phyloP scores from a whole-genome alignment of 2,888 invertebrate species.

The Nemapogon koenigi region DNA sequence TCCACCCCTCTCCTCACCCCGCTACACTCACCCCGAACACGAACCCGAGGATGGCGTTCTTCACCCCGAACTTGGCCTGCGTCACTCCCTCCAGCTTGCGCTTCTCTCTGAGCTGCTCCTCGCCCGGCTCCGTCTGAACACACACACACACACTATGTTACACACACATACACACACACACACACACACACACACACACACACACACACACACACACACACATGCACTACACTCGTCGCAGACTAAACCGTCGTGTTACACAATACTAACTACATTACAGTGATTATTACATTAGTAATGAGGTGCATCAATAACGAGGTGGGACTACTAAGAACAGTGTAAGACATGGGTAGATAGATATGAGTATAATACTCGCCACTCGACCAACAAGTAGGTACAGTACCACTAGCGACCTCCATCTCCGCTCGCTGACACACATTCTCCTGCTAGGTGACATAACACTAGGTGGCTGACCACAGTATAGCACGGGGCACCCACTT shows the following conservation, averaged over 20 bases:
- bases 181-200: conserved; percentile 7
- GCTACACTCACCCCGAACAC: conserved; percentile 77
- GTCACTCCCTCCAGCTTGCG: conserved; percentile 73
- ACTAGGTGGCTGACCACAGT: too few relatives aligned
- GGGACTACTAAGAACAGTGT: too few relatives aligned
- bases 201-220: conserved; percentile 1
- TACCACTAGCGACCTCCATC: too few relatives aligned
- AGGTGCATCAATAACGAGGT: too few relatives aligned
- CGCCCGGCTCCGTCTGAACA: conserved; percentile 30
- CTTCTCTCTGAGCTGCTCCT: conserved; percentile 70
- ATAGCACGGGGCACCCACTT: too few relatives aligned
- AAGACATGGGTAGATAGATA: too few relatives aligned
- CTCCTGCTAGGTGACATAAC: too few relatives aligned
- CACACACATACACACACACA: conserved; percentile 13
- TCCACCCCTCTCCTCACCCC: background rate
- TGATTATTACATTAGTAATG: too few relatives aligned
- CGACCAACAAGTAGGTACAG: too few relatives aligned
- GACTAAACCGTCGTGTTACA: conserved; percentile 38
- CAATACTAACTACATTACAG: background rate
- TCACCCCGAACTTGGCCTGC: conserved; percentile 72
- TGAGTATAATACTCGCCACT: too few relatives aligned
- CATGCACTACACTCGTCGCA: conserved; percentile 28
- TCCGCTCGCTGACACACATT: too few relatives aligned
- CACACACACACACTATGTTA: conserved; percentile 22
- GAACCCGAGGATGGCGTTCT: conserved; percentile 82